Conservation (phyloP, 2,113 vertebrate genomes). For the Lates calcarifer region DNA sequence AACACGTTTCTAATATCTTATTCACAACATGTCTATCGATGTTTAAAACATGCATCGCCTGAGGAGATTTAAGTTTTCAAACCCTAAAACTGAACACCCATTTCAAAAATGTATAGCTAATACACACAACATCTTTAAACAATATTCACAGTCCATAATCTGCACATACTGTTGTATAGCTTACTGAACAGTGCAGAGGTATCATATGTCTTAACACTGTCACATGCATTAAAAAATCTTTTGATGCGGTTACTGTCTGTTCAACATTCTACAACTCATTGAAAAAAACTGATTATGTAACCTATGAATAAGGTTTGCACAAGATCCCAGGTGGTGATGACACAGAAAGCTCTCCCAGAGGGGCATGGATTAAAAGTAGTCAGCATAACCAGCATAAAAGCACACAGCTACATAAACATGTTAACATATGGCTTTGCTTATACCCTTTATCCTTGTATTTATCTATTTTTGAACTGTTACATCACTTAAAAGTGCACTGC, state of each 20-base stretch:
- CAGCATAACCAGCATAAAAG: neutral
- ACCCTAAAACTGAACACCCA: slow-evolving; percentile 15
- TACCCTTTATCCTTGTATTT: neutral
- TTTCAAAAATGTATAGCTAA: neutral
- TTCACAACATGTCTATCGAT: slow-evolving; percentile 66
- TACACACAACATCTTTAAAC: neutral
- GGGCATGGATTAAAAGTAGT: neutral
- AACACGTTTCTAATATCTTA: slow-evolving; percentile 67
- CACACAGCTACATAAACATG: neutral
- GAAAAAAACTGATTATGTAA: neutral
- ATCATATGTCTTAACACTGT: too few species aligned
- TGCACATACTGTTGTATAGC: neutral
- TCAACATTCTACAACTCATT: neutral
- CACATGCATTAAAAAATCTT: neutral
- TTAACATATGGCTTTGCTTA: neutral
- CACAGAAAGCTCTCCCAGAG: neutral
- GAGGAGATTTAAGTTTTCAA: slow-evolving; percentile 41
- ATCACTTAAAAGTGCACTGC: slow-evolving; percentile 4
- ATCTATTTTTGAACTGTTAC: neutral
- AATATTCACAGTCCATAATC: neutral
- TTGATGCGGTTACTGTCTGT: neutral
- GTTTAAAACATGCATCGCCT: slow-evolving; percentile 64
- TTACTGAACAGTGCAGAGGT: neutral
- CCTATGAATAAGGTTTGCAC: neutral
- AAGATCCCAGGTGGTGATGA: too few species aligned